Evolutionary conservation across 1,140 invertebrate genomes (phyloP).

Genomic region (Teleopsis dalmanni): DNA sequence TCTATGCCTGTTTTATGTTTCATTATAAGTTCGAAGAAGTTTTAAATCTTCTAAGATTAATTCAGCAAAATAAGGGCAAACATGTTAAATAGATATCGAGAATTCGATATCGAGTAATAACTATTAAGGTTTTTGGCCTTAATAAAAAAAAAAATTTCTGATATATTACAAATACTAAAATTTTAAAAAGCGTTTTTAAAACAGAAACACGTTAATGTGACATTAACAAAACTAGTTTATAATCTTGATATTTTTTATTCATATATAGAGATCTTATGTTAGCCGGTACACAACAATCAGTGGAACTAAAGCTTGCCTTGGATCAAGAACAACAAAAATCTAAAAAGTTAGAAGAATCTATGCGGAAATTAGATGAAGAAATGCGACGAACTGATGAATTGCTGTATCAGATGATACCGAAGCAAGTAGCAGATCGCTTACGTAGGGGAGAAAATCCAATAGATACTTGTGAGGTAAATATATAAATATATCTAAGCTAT

Average conservation of each 20-base stretch:
- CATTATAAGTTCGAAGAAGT: too few species aligned
- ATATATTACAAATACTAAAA: neutral
- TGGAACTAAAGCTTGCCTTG: constrained; percentile 88
- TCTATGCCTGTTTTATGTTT: too few species aligned
- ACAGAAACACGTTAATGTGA: too few species aligned
- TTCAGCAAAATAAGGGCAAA: too few species aligned
- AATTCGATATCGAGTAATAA: too few species aligned
- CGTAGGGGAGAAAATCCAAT: constrained; percentile 87
- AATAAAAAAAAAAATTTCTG: neutral
- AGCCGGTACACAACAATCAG: constrained; percentile 93
- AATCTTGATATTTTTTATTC: neutral
- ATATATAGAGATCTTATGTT: constrained; percentile 80
- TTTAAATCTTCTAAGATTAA: too few species aligned
- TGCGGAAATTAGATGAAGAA: constrained; percentile 90
- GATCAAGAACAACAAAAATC: constrained; percentile 96
- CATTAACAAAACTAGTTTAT: neutral
- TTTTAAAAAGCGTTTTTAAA: too few species aligned
- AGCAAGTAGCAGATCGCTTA: constrained; percentile 87
- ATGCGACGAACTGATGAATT: constrained; percentile 93
- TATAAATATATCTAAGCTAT: neutral
- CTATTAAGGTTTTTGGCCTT: too few species aligned
- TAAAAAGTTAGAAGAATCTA: constrained; percentile 91
- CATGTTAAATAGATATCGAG: too few species aligned
- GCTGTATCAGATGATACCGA: constrained; percentile 97
- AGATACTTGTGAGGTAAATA: constrained; percentile 84